Base-by-base conservation (phyloP, 2,888 invertebrate genomes). In the Ophonus ardosiacus region DNA sequence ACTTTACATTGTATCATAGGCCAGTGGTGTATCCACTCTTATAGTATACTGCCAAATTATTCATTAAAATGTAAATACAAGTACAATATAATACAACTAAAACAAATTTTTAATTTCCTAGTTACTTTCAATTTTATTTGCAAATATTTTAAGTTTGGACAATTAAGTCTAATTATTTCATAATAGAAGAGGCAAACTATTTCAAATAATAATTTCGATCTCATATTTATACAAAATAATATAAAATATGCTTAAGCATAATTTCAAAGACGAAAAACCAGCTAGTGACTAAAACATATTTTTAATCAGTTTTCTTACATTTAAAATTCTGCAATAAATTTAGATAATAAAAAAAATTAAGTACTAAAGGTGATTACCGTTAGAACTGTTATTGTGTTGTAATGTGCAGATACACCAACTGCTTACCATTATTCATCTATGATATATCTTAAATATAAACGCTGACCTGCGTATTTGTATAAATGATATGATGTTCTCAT, bases 401-500 rank as follows among this genome's bases (percentile, higher is more conserved):
- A 63, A 68, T 40, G 13, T 43, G 71, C 71, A 74, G 71, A 74
- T 74, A 74, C 78, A 78, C 78, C 57, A 78, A 78, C 71, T 74
- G 71, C 71, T 74, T 74, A 63, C 13, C 63, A 63, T 21, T 63
- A 74, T 10, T 78, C 43, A 56, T 51, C 78, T 57, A 78, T 78
- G 76, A 78, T 78, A 78, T 43, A 43, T n/a, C 76, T 78, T 56
- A 78, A 57, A 57, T 24, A 57, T 78, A 78, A 57, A 78, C 78
- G 57, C 57, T 24, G 56, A 13, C 7, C 17, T 31, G 57, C 57
- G 78, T 78, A 78, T 31, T 1, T 21, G 57, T 57, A 78, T 15
- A 74, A 83, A 71, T 74, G 82, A 71, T 74, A 74, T 74, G 82
- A 83, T 59, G 65, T 57, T 43, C 57, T 74, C 82, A 71, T 83